phyloP scores from a whole-genome alignment of 2,797 vertebrate genomes.

The Protonibea diacanthus region DNA sequence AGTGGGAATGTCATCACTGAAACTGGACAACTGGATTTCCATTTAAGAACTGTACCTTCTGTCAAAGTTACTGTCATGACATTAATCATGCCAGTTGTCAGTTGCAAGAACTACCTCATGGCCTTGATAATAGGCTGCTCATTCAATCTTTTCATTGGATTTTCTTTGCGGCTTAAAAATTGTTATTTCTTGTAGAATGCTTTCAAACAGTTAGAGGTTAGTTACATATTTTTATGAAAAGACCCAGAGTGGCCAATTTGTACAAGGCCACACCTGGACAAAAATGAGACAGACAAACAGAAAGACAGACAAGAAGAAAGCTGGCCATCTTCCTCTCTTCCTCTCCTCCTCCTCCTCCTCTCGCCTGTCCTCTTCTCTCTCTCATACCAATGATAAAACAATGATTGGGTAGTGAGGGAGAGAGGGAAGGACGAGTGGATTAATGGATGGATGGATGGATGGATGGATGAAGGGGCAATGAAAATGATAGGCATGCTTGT shows the following conservation, averaged over 20 bases:
- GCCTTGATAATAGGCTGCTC: background rate
- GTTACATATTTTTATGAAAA: background rate
- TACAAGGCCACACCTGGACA: constrained; percentile 44
- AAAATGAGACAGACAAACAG: constrained; percentile 58
- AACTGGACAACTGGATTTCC: background rate
- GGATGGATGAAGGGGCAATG: constrained; percentile 40
- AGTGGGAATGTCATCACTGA: background rate
- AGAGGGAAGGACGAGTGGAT: constrained; percentile 42
- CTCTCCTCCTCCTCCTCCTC: constrained; percentile 64
- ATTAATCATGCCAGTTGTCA: background rate
- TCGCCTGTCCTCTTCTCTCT: constrained; percentile 78
- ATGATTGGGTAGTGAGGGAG: constrained; percentile 71
- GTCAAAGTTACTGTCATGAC: background rate
- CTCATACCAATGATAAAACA: constrained; percentile 82
- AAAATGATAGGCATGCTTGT: constrained; percentile 55
- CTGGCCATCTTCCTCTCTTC: constrained; percentile 78
- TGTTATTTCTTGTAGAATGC: background rate
- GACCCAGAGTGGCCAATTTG: background rate
- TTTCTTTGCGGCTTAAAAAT: background rate
- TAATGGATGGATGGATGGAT: constrained; percentile 25
- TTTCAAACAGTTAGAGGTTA: background rate
- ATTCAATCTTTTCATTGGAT: background rate
- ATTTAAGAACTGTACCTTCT: background rate
- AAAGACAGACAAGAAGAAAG: constrained; percentile 70
- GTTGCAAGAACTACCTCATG: background rate